Evolutionary conservation across 2,888 invertebrate species (phyloP).

Genomic region (Brenthis hecate): DNA sequence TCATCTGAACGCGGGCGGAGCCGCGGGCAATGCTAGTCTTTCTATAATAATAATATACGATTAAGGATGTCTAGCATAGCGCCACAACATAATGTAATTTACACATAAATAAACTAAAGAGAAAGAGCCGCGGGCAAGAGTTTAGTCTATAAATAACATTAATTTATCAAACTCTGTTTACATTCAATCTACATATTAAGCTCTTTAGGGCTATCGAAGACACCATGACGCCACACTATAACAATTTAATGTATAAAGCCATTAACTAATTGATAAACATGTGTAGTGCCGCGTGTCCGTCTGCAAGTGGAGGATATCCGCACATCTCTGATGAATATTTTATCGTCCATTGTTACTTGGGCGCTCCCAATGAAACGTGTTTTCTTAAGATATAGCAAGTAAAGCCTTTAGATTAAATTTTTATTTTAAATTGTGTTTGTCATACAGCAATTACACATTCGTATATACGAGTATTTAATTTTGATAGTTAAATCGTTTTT

Average conservation of each 20-base stretch:
- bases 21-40: no score
- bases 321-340: slow-evolving; percentile 62
- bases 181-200: neutral
- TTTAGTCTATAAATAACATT: neutral
- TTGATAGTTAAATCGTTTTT: no score
- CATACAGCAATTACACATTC: no score
- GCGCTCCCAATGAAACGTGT: slow-evolving; percentile 17
- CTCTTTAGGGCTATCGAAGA: neutral
- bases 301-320: slow-evolving; percentile 63
- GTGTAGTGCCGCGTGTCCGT: slow-evolving; percentile 44
- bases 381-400: neutral
- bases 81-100: no score
- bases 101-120: no score
- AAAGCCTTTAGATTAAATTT: no score
- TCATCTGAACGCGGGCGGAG: no score
- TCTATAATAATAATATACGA: no score
- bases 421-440: no score
- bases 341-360: slow-evolving; percentile 56
- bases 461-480: no score
- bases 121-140: no score
- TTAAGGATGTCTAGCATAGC: no score
- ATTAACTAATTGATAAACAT: slow-evolving; percentile 29
- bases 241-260: slow-evolving; percentile 18
- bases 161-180: neutral
- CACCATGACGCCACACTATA: slow-evolving; percentile 7